phyloP scores from a whole-genome alignment of 2,888 invertebrate species.

The Platycnemis pennipes region DNA sequence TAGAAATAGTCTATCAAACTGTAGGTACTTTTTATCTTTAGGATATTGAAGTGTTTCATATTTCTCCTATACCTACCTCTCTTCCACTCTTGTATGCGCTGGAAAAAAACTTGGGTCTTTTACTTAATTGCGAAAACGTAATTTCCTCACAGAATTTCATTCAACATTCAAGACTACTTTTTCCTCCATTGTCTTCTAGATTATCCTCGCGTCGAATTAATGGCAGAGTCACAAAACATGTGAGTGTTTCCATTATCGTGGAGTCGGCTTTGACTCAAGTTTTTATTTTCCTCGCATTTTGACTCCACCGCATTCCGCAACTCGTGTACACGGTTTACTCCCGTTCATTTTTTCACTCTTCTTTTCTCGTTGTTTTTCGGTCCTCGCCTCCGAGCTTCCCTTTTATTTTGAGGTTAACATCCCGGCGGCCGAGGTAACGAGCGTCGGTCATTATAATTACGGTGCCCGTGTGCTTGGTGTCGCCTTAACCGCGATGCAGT shows the following conservation, averaged over 20 bases:
- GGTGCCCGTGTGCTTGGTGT: background rate
- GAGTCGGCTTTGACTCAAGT: background rate
- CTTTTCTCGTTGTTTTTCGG: slow-evolving; percentile 6
- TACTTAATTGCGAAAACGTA: too few relatives aligned
- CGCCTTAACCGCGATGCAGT: background rate
- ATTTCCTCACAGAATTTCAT: too few relatives aligned
- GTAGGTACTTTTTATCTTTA: too few relatives aligned
- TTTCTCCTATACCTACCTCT: too few relatives aligned
- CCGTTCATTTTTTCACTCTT: background rate
- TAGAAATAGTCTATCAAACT: too few relatives aligned
- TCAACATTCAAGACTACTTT: too few relatives aligned
- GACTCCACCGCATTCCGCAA: background rate
- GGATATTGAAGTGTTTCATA: too few relatives aligned
- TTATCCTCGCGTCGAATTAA: background rate
- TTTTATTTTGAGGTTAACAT: slow-evolving; percentile 16
- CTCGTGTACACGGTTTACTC: background rate
- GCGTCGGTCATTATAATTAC: slow-evolving; percentile 4
- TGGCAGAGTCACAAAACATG: background rate
- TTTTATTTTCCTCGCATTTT: background rate
- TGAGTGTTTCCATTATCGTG: background rate
- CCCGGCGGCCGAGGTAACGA: background rate
- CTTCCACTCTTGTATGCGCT: too few relatives aligned
- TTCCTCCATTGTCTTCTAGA: background rate
- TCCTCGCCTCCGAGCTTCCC: background rate
- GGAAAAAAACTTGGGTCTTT: too few relatives aligned